Evolutionary conservation across 2,797 vertebrate species (phyloP).

Genomic region (Hoplostethus atlanticus): DNA sequence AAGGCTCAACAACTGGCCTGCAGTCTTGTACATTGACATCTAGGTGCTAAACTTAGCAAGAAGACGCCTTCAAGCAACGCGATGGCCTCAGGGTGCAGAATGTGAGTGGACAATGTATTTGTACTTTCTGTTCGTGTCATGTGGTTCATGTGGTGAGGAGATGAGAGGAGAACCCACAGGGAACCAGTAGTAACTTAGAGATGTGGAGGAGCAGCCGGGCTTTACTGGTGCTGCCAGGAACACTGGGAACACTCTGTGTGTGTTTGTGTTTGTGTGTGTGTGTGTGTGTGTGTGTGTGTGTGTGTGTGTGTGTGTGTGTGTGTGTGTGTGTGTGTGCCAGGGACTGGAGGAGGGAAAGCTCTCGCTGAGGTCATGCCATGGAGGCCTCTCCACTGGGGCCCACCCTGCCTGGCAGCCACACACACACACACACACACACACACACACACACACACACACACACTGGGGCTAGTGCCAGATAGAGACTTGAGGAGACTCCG

Average conservation of each 20-base stretch:
- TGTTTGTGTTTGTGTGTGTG: conserved; percentile 32
- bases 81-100: not conserved
- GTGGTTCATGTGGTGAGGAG: not conserved
- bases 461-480: conserved; percentile 56
- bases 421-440: conserved; percentile 34
- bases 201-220: conserved; percentile 48
- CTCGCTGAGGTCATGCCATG: conserved; percentile 75
- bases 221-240: conserved; percentile 76
- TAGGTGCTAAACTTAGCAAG: not conserved
- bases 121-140: conserved; percentile 1
- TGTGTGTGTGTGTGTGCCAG: conserved; percentile 36
- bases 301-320: conserved; percentile 26
- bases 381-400: conserved; percentile 64
- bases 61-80: not conserved
- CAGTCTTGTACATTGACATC: not conserved
- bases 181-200: conserved; percentile 38
- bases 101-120: conserved; percentile 5
- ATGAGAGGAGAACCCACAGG: conserved; percentile 9
- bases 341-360: conserved; percentile 65
- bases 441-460: conserved; percentile 41
- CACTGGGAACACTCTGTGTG: conserved; percentile 57
- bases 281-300: conserved; percentile 26
- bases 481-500: conserved; percentile 61
- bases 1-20: too few relatives aligned
- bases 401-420: conserved; percentile 65